A percentile compares a stretch with the other conserved stretches of the same genome.
Evolutionary conservation across 2,888 invertebrate species (phyloP).

Genomic region (Onchidella celtica): DNA sequence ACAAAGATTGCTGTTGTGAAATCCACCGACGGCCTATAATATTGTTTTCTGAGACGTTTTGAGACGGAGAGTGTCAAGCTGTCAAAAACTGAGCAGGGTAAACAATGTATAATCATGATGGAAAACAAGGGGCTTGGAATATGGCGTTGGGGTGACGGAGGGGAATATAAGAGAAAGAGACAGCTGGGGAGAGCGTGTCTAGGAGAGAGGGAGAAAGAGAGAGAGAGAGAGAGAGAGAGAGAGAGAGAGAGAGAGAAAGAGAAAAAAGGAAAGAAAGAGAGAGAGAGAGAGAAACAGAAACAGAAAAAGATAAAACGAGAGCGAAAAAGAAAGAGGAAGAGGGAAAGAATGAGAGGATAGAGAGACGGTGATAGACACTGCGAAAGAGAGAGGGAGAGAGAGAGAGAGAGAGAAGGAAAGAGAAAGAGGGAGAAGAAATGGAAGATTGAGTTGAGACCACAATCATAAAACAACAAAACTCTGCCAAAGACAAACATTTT

Average conservation of each 20-base stretch:
- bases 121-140: too few relatives aligned
- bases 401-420: constrained; percentile 9
- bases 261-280: constrained; percentile 10
- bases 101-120: too few relatives aligned
- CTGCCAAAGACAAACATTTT: background rate
- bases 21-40: too few relatives aligned
- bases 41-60: too few relatives aligned
- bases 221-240: background rate
- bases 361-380: background rate
- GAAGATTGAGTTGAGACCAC: constrained; percentile 3
- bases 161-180: too few relatives aligned
- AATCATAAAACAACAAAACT: background rate
- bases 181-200: too few relatives aligned
- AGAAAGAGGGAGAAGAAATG: constrained; percentile 27
- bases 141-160: too few relatives aligned
- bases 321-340: constrained; percentile 17
- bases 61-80: too few relatives aligned
- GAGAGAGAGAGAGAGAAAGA: constrained; percentile 4
- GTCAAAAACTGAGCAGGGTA: too few relatives aligned
- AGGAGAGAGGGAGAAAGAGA: too few relatives aligned
- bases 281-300: constrained; percentile 20
- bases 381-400: background rate
- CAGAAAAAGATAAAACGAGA: constrained; percentile 23
- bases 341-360: background rate
- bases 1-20: too few relatives aligned